These are phyloP conservation scores for Parascotia fuliginaria DNA, from an alignment of 2,888 invertebrate genomes.

Conservation along the genomic window DNA sequence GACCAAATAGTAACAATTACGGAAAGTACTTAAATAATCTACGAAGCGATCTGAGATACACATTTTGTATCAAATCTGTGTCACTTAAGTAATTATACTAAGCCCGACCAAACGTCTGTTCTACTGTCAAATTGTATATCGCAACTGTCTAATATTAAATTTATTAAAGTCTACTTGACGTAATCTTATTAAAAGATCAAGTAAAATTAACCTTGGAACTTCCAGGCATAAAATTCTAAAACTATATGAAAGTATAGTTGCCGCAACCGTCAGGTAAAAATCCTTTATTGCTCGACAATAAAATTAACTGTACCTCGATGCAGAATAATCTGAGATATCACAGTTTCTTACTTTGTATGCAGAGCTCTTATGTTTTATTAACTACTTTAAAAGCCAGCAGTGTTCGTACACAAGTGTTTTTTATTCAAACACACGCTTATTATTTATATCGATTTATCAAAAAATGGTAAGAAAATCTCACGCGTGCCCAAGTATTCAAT, in stretches of 20 bases:
- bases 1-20: background rate
- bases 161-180: conserved; percentile 36
- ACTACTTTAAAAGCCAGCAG: conserved; percentile 4
- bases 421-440: background rate
- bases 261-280: conserved; percentile 40
- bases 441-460: background rate
- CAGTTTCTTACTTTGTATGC: conserved; percentile 60
- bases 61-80: conserved; percentile 36
- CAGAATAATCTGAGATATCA: conserved; percentile 72
- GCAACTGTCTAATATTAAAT: conserved; percentile 36
- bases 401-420: background rate
- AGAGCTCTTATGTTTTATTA: conserved; percentile 22
- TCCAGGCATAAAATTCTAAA: conserved; percentile 38
- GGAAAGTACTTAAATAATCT: conserved; percentile 1
- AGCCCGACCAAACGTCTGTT: conserved; percentile 41
- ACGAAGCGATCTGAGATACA: background rate
- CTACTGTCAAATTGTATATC: conserved; percentile 45
- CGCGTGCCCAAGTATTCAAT: conserved; percentile 12
- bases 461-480: background rate
- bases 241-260: conserved; percentile 44
- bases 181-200: conserved; percentile 41
- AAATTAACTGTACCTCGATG: conserved; percentile 61
- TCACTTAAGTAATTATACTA: conserved; percentile 38
- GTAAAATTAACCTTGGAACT: conserved; percentile 42
- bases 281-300: conserved; percentile 56